Percentiles rank a stretch among this genome's conserved stretches.
Evolutionary conservation across 2,888 invertebrate genomes (phyloP).

Genomic region (Xestia rhomboidea): DNA sequence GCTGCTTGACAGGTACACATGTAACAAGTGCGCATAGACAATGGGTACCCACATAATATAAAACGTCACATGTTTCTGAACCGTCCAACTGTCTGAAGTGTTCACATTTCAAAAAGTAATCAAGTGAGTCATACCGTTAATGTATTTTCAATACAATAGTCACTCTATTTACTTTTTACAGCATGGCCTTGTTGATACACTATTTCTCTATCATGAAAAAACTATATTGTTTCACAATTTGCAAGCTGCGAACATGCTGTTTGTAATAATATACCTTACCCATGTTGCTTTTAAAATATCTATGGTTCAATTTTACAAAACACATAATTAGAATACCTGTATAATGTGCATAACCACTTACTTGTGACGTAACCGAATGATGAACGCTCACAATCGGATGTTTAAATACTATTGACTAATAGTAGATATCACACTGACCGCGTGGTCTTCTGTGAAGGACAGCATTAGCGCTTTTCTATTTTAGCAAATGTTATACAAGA

Average conservation of each 20-base stretch:
- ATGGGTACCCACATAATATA: slow-evolving; percentile 40
- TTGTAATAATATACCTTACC: neutral
- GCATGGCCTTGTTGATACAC: slow-evolving; percentile 53
- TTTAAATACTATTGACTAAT: slow-evolving; percentile 27
- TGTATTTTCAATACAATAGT: slow-evolving; percentile 52
- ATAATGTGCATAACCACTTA: neutral
- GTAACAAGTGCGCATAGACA: slow-evolving; percentile 54
- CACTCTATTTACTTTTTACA: slow-evolving; percentile 59
- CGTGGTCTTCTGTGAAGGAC: slow-evolving; percentile 69
- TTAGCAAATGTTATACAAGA: slow-evolving; percentile 86
- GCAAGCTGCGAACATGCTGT: slow-evolving; percentile 4
- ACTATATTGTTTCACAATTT: slow-evolving; percentile 48
- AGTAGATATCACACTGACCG: slow-evolving; percentile 37
- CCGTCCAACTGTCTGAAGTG: slow-evolving; percentile 43
- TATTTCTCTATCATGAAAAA: slow-evolving; percentile 57
- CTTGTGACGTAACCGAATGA: slow-evolving; percentile 30
- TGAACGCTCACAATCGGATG: slow-evolving; percentile 17
- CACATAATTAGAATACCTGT: slow-evolving; percentile 4
- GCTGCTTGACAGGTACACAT: slow-evolving; percentile 43
- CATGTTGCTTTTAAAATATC: slow-evolving; percentile 13
- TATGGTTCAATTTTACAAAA: slow-evolving; percentile 9
- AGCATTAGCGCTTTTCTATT: slow-evolving; percentile 83
- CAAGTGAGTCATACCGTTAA: slow-evolving; percentile 56
- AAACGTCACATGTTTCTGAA: slow-evolving; percentile 43
- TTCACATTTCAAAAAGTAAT: slow-evolving; percentile 51